phyloP scores from a whole-genome alignment of 2,797 vertebrate genomes.

The Megalops cyprinoides region DNA sequence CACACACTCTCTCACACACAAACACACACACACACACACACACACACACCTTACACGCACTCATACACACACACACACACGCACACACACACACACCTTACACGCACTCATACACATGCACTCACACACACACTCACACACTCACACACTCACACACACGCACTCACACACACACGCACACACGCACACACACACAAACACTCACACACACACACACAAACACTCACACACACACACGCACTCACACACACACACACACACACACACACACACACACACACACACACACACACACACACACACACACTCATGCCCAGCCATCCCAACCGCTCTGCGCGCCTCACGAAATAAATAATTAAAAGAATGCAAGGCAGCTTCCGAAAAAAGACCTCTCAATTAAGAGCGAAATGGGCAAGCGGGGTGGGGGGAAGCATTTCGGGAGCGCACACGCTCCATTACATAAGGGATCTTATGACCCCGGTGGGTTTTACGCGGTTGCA shows the following conservation, averaged over 20 bases:
- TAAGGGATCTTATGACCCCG: slow-evolving; percentile 67
- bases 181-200: neutral
- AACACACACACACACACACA: slow-evolving; percentile 54
- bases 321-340: slow-evolving; percentile 67
- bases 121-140: neutral
- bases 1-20: slow-evolving; percentile 60
- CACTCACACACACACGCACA: slow-evolving; percentile 1
- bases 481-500: slow-evolving; percentile 65
- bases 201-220: neutral
- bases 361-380: slow-evolving; percentile 67
- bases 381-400: slow-evolving; percentile 77
- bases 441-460: slow-evolving; percentile 62
- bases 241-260: neutral
- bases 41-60: neutral
- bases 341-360: slow-evolving; percentile 79
- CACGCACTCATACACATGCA: neutral
- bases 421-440: slow-evolving; percentile 55
- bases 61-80: neutral
- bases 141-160: slow-evolving; percentile 19
- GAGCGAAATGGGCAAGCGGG: slow-evolving; percentile 68
- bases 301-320: slow-evolving; percentile 52
- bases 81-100: neutral
- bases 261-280: slow-evolving; percentile 26
- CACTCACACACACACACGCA: neutral
- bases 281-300: slow-evolving; percentile 27